Base-by-base conservation (phyloP, 2,113 vertebrate species). In the Tachysurus fulvidraco region DNA sequence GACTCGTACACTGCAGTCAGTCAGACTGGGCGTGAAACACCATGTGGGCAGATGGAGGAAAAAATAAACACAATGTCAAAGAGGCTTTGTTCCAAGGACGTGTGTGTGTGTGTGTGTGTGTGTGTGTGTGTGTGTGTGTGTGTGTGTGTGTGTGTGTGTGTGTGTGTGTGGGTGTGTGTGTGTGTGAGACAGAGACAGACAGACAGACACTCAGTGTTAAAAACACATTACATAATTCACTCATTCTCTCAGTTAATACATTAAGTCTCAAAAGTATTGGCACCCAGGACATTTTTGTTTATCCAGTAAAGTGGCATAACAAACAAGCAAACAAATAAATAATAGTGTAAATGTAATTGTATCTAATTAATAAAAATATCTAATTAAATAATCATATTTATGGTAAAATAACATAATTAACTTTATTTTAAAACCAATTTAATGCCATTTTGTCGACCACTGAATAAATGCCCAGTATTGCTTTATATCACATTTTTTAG, bases 161-260 rank as follows among this genome's bases (percentile, higher is more conserved):
- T 16, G 71, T 50, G 73, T 25, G 44, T 52, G 44, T 76, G 44
- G n/a, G 46, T 46, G 73, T n/a, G 73, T 52, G 46, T n/a, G 67
- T 2, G 21, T 13, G 74, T 0, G 23, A 16, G 82, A 5, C 7
- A 80, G 83, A 60, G 78, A 83, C 71, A 50, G 46, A 46, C 3
- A 46, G 46, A 50, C 46, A 50, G 46, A 50, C 78, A 50, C 57
- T 83, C 19, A 25, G 71, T 60, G 55, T 83, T 81, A 54, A 88
- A 78, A 85, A 83, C 81, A 83, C 44, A 78, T 79, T 73, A 83
- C 80, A 74, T 83, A 83, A 89, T 81, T 86, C 73, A 64, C 86
- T 77, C 59, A 78, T n/a, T 16, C 54, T 74, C 77, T 76, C 67
- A 41, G 60, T 83, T 74, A 59, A 83, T 23, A 83, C 30, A 46